phyloP scores from a whole-genome alignment of 2,888 invertebrate genomes.

The Eilema griseolum region DNA sequence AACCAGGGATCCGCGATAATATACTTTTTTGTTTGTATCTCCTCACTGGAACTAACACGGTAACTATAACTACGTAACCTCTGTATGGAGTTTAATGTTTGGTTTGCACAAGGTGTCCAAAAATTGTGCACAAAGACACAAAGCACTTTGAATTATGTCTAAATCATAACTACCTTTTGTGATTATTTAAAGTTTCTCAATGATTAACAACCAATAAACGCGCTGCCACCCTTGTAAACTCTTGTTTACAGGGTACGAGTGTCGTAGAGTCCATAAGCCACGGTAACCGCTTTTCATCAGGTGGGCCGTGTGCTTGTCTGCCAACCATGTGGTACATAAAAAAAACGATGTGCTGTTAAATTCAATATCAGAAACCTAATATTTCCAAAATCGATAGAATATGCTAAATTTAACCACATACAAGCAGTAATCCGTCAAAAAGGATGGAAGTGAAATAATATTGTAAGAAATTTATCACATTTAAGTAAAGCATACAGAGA shows the following conservation, averaged over 20 bases:
- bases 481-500: not conserved
- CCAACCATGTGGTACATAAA: too few relatives aligned
- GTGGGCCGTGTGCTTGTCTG: too few relatives aligned
- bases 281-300: too few relatives aligned
- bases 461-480: not conserved
- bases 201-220: too few relatives aligned
- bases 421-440: not conserved
- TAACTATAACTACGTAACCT: constrained; percentile 32
- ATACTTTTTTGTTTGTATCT: constrained; percentile 72
- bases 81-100: constrained; percentile 45
- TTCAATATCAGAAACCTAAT: not conserved
- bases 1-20: constrained; percentile 71
- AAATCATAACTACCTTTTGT: too few relatives aligned
- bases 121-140: not conserved
- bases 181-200: too few relatives aligned
- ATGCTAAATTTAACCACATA: not conserved
- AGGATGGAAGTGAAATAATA: not conserved
- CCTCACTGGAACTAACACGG: constrained; percentile 67
- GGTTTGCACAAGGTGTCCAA: not conserved
- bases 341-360: too few relatives aligned
- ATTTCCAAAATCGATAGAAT: too few relatives aligned
- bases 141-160: not conserved
- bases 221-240: too few relatives aligned
- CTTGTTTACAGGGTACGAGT: too few relatives aligned
- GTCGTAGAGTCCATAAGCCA: too few relatives aligned